Conservation (phyloP, 2,113 vertebrate species). For the Galemys pyrenaicus region DNA sequence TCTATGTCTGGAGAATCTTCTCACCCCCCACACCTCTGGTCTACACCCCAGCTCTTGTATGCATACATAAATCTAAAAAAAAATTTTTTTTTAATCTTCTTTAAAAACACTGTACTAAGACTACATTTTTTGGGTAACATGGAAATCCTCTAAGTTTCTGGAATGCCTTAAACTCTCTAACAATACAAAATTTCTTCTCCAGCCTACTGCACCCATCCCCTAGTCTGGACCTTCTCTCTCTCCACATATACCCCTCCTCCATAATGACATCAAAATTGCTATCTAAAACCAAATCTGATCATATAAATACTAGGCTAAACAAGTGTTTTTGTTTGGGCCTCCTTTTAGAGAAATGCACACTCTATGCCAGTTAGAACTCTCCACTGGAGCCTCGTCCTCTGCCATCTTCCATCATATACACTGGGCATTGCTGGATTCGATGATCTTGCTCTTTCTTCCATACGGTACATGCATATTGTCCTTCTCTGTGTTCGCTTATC, state of each 20-base stretch:
- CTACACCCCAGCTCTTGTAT: no score
- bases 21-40: no score
- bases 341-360: neutral
- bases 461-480: no score
- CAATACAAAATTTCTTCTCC: neutral
- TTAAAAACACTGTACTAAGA: neutral
- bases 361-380: neutral
- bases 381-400: neutral
- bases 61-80: no score
- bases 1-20: no score
- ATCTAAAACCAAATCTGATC: neutral
- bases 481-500: neutral
- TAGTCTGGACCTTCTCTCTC: neutral
- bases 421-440: neutral
- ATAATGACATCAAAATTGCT: neutral
- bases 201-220: neutral
- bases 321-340: neutral
- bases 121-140: neutral
- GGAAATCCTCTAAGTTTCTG: neutral
- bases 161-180: neutral
- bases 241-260: neutral
- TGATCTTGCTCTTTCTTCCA: neutral
- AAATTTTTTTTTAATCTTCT: no score
- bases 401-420: neutral
- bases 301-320: neutral